These are phyloP conservation scores for Burhinus oedicnemus DNA, from an alignment of 2,113 vertebrate species.

Conservation along the genomic window DNA sequence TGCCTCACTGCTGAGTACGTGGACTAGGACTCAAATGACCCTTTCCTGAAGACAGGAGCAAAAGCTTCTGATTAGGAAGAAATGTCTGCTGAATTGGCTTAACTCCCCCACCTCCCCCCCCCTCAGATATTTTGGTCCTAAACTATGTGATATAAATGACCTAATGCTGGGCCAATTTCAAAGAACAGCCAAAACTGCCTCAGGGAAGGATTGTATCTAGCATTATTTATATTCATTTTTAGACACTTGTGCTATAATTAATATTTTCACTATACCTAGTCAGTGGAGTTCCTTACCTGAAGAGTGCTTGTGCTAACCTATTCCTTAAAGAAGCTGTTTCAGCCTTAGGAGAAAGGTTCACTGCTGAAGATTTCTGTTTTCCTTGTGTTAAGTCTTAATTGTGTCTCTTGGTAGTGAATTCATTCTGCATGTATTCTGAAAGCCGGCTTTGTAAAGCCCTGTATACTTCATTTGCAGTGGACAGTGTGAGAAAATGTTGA, in stretches of 20 bases:
- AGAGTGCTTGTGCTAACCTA: neutral
- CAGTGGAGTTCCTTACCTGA: neutral
- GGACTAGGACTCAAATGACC: neutral
- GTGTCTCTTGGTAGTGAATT: neutral
- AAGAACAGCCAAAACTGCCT: neutral
- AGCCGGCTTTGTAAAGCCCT: neutral
- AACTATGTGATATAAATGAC: neutral
- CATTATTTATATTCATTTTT: neutral
- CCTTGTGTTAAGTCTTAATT: neutral
- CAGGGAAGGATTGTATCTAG: neutral
- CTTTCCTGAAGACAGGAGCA: neutral
- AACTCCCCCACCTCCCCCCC: fast-evolving
- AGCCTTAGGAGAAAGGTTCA: neutral
- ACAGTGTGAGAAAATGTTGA: neutral
- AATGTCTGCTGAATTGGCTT: neutral
- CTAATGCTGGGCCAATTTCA: neutral
- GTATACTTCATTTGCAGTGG: neutral
- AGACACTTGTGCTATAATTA: neutral
- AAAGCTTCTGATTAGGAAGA: neutral
- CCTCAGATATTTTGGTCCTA: neutral
- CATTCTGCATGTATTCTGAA: neutral
- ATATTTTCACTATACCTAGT: neutral
- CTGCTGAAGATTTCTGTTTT: neutral
- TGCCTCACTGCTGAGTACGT: neutral
- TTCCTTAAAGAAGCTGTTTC: neutral